Evolutionary conservation across 2,113 vertebrate species (phyloP).

Genomic region (Heterochromis multidens): DNA sequence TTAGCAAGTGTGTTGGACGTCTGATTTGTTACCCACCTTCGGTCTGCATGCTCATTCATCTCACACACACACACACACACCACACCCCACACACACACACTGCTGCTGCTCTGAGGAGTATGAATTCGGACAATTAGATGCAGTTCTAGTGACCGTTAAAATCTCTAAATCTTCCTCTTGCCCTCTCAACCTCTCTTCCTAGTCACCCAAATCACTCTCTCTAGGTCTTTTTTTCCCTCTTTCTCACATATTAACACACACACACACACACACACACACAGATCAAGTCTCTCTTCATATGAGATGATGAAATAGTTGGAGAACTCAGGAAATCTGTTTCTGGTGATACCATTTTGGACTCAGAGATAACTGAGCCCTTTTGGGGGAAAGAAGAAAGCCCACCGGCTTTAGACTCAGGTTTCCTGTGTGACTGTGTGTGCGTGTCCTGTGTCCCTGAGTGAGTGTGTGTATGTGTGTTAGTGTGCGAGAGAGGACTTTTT

Average conservation of each 20-base stretch:
- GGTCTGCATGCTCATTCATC: neutral
- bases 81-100: neutral
- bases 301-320: slow-evolving; percentile 81
- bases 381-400: slow-evolving; percentile 55
- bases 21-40: neutral
- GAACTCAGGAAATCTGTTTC: slow-evolving; percentile 78
- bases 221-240: neutral
- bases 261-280: slow-evolving; percentile 24
- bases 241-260: neutral
- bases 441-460: slow-evolving; percentile 24
- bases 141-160: slow-evolving; percentile 15
- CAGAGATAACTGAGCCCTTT: slow-evolving; percentile 63
- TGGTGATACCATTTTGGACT: slow-evolving; percentile 71
- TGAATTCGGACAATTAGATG: slow-evolving; percentile 15
- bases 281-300: slow-evolving; percentile 28
- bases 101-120: neutral
- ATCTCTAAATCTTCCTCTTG: slow-evolving; percentile 42
- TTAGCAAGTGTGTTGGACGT: neutral
- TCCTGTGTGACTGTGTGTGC: slow-evolving; percentile 54
- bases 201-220: slow-evolving; percentile 21
- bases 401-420: slow-evolving; percentile 44
- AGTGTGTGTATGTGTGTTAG: neutral
- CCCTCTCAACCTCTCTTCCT: slow-evolving; percentile 13
- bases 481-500: neutral
- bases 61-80: neutral